Percentiles rank a stretch among this genome's conserved stretches.
Conservation (phyloP, 2,888 invertebrate species). For the Pseudococcus viburni region DNA sequence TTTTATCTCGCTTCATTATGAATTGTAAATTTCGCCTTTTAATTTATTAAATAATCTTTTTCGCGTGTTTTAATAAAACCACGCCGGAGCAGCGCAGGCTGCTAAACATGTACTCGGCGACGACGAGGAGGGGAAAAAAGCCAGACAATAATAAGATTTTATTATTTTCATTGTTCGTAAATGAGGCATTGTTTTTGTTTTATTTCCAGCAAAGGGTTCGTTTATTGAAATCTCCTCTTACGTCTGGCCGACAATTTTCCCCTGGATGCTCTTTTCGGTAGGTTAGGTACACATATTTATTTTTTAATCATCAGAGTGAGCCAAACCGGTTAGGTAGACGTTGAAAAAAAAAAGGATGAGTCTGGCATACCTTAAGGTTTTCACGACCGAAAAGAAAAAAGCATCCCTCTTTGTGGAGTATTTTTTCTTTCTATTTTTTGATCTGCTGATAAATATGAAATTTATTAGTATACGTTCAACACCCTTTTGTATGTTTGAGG, state of each 20-base stretch:
- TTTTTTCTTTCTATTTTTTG: neutral
- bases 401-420: neutral
- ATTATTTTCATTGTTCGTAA: conserved; percentile 57
- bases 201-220: conserved; percentile 30
- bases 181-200: conserved; percentile 57
- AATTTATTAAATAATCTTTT: conserved; percentile 52
- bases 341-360: conserved; percentile 14
- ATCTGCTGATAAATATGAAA: conserved; percentile 52
- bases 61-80: conserved; percentile 14
- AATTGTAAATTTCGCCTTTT: conserved; percentile 50
- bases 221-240: conserved; percentile 25
- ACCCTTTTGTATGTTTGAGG: conserved; percentile 26
- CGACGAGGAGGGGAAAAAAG: neutral
- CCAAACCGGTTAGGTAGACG: conserved; percentile 19
- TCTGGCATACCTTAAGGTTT: neutral
- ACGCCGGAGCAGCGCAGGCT: neutral
- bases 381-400: conserved; percentile 21
- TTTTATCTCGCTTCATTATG: conserved; percentile 29
- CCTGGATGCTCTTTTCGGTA: neutral
- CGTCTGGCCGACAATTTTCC: neutral
- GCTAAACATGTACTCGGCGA: neutral
- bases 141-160: conserved; percentile 56
- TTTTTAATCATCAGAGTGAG: conserved; percentile 40
- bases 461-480: conserved; percentile 57
- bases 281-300: neutral